Conservation (phyloP, 2,113 vertebrate genomes). For the Tretioscincus oriximinensis region DNA sequence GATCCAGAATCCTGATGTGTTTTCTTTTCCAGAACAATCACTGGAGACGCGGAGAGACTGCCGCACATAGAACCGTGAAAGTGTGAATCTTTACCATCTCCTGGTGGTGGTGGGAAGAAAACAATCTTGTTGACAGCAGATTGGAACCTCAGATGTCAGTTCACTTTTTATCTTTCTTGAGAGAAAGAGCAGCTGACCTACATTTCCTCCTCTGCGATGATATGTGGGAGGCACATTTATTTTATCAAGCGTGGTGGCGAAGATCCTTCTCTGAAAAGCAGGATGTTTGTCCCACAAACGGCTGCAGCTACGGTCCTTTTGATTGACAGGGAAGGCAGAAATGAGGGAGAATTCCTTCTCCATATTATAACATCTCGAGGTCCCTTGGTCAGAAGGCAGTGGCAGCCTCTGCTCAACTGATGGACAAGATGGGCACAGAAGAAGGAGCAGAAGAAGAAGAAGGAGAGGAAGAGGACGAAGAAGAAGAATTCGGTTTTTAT, state of each 20-base stretch:
- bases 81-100: constrained; percentile 30
- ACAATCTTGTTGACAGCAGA: background rate
- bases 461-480: too few species aligned
- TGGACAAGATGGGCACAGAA: too few species aligned
- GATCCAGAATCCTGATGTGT: background rate
- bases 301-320: constrained; percentile 26
- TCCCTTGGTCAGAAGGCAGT: constrained; percentile 21
- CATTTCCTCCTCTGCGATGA: constrained; percentile 28
- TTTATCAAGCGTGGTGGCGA: constrained; percentile 21
- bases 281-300: constrained; percentile 21
- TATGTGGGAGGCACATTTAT: constrained; percentile 12
- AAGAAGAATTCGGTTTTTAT: too few species aligned
- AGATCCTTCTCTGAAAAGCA: constrained; percentile 25
- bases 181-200: constrained; percentile 33
- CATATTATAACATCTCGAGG: constrained; percentile 19
- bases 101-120: background rate
- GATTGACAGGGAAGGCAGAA: background rate
- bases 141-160: constrained; percentile 17
- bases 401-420: constrained; percentile 27
- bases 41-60: background rate
- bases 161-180: constrained; percentile 30
- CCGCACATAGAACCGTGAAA: constrained; percentile 7
- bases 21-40: background rate
- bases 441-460: too few species aligned
- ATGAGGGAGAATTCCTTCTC: background rate